phyloP scores from a whole-genome alignment of 2,797 vertebrate genomes.

The Myotis planiceps region DNA sequence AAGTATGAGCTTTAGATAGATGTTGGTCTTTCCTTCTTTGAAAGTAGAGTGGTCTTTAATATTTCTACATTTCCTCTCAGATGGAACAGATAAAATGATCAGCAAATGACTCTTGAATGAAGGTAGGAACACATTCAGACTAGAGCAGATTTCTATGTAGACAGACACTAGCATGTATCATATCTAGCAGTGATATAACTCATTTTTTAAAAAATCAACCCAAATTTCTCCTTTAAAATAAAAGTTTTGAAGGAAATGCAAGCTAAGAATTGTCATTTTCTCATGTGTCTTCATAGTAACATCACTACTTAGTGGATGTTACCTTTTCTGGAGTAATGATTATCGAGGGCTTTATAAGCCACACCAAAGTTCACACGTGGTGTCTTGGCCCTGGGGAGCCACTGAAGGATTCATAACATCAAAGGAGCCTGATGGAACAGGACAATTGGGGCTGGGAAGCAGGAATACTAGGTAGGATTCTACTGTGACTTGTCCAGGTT shows the following conservation, averaged over 20 bases:
- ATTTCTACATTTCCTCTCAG: constrained; percentile 15
- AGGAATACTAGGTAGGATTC: background rate
- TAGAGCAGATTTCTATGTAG: background rate
- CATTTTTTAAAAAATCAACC: background rate
- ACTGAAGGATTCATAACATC: background rate
- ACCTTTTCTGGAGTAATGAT: background rate
- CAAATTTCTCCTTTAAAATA: background rate
- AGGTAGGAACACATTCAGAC: background rate
- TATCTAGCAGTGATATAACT: background rate
- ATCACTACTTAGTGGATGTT: background rate
- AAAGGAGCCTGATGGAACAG: background rate
- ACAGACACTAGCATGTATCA: background rate
- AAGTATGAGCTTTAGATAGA: background rate
- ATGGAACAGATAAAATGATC: background rate
- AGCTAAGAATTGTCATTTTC: background rate
- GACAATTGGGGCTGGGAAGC: background rate
- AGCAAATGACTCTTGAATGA: constrained; percentile 15
- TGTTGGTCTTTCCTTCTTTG: background rate
- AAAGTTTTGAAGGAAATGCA: background rate
- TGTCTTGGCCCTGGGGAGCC: background rate
- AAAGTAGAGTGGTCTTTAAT: background rate
- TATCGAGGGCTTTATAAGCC: background rate
- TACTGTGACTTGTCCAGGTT: background rate
- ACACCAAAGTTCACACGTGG: background rate
- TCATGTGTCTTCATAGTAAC: background rate